Conservation (phyloP, 2,888 invertebrate genomes). For the Cenopis cana region DNA sequence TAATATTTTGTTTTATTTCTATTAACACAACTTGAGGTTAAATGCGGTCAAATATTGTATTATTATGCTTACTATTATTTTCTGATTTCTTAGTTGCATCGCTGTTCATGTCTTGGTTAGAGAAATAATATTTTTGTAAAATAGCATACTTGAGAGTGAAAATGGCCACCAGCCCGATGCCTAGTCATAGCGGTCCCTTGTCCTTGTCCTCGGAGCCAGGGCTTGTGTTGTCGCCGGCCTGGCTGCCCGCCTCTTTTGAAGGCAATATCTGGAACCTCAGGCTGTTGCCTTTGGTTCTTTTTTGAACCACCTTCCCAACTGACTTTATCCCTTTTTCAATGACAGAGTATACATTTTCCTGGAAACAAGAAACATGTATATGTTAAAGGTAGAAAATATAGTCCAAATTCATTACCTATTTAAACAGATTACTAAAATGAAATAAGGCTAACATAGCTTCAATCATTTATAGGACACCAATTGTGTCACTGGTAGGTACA, state of each 20-base stretch:
- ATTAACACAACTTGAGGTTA: constrained; percentile 14
- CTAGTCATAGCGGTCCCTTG: constrained; percentile 79
- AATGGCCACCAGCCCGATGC: constrained; percentile 56
- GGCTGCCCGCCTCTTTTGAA: constrained; percentile 56
- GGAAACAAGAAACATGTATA: constrained; percentile 57
- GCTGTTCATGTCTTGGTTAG: constrained; percentile 45
- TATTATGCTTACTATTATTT: constrained; percentile 33
- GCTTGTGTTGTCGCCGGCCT: constrained; percentile 50
- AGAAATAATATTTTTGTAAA: constrained; percentile 62
- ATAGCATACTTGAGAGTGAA: constrained; percentile 68
- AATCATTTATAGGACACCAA: background rate
- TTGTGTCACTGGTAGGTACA: too few species aligned
- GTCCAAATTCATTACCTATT: too few species aligned
- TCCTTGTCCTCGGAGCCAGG: constrained; percentile 54
- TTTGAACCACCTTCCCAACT: constrained; percentile 86
- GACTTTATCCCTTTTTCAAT: constrained; percentile 83
- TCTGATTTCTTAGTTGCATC: constrained; percentile 45
- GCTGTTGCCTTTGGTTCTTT: constrained; percentile 85
- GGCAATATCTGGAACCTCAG: constrained; percentile 88
- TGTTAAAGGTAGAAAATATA: background rate
- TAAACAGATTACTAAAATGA: too few species aligned
- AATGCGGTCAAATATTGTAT: constrained; percentile 30
- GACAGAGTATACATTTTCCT: constrained; percentile 85
- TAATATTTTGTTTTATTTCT: constrained; percentile 14
- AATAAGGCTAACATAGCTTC: background rate